Evolutionary conservation across 2,797 vertebrate species (phyloP).

Genomic region (Gallinago solitaria): DNA sequence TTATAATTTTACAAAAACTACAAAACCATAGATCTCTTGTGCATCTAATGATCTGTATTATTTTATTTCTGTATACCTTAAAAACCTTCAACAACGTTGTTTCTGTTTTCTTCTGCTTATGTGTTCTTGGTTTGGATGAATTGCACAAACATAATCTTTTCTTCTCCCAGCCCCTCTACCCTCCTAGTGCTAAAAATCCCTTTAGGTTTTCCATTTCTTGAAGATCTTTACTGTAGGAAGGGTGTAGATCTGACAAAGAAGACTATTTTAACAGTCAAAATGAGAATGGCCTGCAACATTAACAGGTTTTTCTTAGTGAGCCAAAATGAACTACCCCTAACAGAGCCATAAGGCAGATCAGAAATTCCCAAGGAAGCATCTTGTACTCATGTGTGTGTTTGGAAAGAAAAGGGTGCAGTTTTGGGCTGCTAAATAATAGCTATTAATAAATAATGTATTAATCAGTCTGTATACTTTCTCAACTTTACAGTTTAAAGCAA

Average conservation of each 20-base stretch:
- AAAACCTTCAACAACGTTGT: not conserved
- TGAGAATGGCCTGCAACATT: not conserved
- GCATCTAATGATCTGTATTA: not conserved
- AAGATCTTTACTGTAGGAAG: not conserved
- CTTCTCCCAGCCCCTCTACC: not conserved
- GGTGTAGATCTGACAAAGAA: not conserved
- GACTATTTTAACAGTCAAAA: not conserved
- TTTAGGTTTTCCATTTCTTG: not conserved
- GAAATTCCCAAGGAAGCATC: not conserved
- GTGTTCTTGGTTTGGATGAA: not conserved
- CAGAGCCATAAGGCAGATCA: not conserved
- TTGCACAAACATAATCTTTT: not conserved
- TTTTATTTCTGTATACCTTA: not conserved
- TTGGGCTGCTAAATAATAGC: not conserved
- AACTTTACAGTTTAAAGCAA: not conserved
- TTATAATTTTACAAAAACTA: not conserved
- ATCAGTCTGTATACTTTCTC: not conserved
- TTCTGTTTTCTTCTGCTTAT: not conserved
- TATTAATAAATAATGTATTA: not conserved
- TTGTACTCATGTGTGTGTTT: not conserved
- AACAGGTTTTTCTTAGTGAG: not conserved
- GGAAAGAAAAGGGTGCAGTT: not conserved
- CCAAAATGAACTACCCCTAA: not conserved
- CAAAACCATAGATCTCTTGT: not conserved
- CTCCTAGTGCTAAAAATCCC: not conserved